A percentile compares a stretch with the other conserved stretches of the same genome.
Conservation (phyloP, 2,888 invertebrate species). For the Selenia dentaria region DNA sequence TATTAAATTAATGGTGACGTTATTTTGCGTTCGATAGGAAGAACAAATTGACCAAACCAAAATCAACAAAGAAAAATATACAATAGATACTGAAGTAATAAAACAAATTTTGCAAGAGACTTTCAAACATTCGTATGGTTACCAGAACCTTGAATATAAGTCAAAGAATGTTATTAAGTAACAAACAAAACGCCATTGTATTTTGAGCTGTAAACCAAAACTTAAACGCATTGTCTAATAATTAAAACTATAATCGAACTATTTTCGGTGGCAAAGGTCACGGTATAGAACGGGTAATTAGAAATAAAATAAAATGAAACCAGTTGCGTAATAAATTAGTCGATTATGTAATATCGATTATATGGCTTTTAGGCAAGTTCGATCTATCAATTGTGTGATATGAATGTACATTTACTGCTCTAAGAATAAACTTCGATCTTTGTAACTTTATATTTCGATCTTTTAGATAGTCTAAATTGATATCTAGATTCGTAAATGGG, state of each 20-base stretch:
- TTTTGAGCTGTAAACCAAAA: conserved; percentile 14
- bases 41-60: too few relatives aligned
- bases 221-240: conserved; percentile 31
- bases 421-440: too few relatives aligned
- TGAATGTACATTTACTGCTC: too few relatives aligned
- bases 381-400: too few relatives aligned
- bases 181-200: conserved; percentile 22
- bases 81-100: too few relatives aligned
- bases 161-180: conserved; percentile 16
- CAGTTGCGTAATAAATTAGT: background rate
- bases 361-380: too few relatives aligned
- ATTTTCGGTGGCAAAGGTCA: conserved; percentile 30
- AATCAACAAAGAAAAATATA: too few relatives aligned
- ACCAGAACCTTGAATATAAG: conserved; percentile 22
- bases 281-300: conserved; percentile 23
- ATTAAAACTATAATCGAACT: conserved; percentile 32
- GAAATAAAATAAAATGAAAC: conserved; percentile 22
- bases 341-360: conserved; percentile 3
- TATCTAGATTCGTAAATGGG: too few relatives aligned
- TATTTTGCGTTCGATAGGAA: background rate
- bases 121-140: conserved; percentile 11
- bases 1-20: conserved; percentile 11
- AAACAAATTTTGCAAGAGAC: conserved; percentile 13
- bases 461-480: too few relatives aligned
- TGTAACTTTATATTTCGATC: conserved; percentile 4